These are phyloP conservation scores for Drosophila subobscura DNA, from an alignment of 1,140 invertebrate genomes.

Conservation along the genomic window DNA sequence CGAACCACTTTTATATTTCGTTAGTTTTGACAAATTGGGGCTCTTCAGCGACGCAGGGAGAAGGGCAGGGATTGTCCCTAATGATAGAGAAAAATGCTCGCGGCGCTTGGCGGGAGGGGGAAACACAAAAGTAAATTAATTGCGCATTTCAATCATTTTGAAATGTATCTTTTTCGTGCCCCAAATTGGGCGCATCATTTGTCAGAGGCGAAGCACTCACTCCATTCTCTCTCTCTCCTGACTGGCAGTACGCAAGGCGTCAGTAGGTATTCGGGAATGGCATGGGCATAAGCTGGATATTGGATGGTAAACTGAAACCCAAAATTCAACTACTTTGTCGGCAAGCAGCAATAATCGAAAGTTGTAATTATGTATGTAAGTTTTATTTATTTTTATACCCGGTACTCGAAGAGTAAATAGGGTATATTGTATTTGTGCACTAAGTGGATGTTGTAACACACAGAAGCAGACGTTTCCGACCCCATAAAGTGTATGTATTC, in stretches of 20 bases:
- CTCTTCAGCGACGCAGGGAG: conserved; percentile 30
- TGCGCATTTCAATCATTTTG: conserved; percentile 70
- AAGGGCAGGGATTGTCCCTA: conserved; percentile 26
- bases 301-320: conserved; percentile 11
- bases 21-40: conserved; percentile 52
- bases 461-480: too few relatives aligned
- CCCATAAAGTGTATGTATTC: too few relatives aligned
- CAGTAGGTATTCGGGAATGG: conserved; percentile 40
- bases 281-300: conserved; percentile 24
- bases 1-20: conserved; percentile 2
- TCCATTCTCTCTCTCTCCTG: background rate
- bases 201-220: conserved; percentile 42
- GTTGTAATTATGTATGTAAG: conserved; percentile 68
- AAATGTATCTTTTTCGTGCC: conserved; percentile 49
- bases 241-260: conserved; percentile 38
- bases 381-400: conserved; percentile 75
- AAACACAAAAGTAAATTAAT: conserved; percentile 61
- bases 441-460: too few relatives aligned
- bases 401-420: too few relatives aligned
- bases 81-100: conserved; percentile 42
- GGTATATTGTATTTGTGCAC: too few relatives aligned
- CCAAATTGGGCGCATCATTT: conserved; percentile 66
- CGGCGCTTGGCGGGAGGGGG: conserved; percentile 3
- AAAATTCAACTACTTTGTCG: conserved; percentile 23
- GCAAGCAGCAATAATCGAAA: conserved; percentile 66